These are phyloP conservation scores for Falco berigora DNA, from an alignment of 2,797 vertebrate genomes.

Conservation along the genomic window DNA sequence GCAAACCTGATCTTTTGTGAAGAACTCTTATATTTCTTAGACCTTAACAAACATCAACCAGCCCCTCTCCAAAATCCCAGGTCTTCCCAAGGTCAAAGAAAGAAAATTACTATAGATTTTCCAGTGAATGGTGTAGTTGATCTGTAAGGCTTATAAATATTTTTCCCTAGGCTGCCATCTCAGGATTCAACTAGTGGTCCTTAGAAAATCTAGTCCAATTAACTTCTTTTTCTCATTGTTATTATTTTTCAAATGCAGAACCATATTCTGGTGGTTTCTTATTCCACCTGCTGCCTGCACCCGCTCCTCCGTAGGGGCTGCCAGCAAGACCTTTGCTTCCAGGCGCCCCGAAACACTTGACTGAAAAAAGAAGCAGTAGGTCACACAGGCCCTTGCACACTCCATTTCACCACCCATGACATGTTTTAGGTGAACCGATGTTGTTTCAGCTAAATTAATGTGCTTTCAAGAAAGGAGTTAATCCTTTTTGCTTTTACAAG, in stretches of 20 bases:
- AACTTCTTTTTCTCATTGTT: no score
- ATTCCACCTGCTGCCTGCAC: not conserved
- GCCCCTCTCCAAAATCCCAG: not conserved
- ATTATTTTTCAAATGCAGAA: not conserved
- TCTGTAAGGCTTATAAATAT: not conserved
- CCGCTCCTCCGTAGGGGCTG: fast-evolving
- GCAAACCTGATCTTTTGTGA: not conserved
- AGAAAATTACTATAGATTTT: not conserved
- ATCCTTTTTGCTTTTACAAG: not conserved
- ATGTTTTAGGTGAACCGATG: not conserved
- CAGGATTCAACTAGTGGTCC: not conserved
- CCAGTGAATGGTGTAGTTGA: fast-evolving
- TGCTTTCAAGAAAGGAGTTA: not conserved
- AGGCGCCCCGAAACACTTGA: not conserved
- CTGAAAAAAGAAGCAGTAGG: not conserved
- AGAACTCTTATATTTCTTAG: not conserved
- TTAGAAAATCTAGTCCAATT: not conserved
- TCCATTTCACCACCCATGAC: not conserved
- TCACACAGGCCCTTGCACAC: not conserved
- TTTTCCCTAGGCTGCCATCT: not conserved
- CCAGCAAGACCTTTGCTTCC: not conserved
- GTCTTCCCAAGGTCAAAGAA: not conserved
- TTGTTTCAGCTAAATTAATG: not conserved
- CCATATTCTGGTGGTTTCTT: not conserved
- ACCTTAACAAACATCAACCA: not conserved